A percentile compares a stretch with the other conserved stretches of the same genome.
These are phyloP conservation scores for Psittacula derbiana DNA, from an alignment of 2,797 vertebrate species.

Conservation along the genomic window DNA sequence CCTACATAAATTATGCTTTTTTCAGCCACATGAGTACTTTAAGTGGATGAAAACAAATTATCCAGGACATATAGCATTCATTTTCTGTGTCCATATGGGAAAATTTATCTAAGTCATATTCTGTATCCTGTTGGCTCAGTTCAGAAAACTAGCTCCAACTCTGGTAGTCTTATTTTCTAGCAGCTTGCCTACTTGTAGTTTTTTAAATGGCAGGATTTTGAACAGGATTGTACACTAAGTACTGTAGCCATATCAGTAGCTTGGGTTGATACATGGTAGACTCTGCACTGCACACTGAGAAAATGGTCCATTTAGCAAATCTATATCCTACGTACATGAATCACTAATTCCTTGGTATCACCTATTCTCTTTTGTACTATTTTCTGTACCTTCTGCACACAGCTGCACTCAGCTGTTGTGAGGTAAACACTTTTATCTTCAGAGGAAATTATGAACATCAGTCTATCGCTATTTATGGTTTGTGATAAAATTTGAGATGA, in stretches of 20 bases:
- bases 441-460: neutral
- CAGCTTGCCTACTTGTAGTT: neutral
- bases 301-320: neutral
- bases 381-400: neutral
- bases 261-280: neutral
- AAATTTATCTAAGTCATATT: neutral
- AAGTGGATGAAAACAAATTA: neutral
- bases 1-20: neutral
- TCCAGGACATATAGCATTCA: neutral
- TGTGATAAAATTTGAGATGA: slow-evolving; percentile 22
- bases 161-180: neutral
- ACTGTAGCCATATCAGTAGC: neutral
- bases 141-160: neutral
- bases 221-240: neutral
- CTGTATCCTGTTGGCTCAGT: neutral
- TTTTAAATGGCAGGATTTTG: neutral
- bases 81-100: neutral
- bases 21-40: neutral
- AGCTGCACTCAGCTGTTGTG: neutral
- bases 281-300: neutral
- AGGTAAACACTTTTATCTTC: neutral
- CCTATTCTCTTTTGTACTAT: neutral
- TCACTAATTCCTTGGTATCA: fast-evolving
- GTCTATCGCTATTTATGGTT: neutral
- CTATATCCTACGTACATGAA: neutral